These are phyloP conservation scores for Lasioglossum albipes DNA, from an alignment of 1,140 invertebrate species.

Conservation along the genomic window DNA sequence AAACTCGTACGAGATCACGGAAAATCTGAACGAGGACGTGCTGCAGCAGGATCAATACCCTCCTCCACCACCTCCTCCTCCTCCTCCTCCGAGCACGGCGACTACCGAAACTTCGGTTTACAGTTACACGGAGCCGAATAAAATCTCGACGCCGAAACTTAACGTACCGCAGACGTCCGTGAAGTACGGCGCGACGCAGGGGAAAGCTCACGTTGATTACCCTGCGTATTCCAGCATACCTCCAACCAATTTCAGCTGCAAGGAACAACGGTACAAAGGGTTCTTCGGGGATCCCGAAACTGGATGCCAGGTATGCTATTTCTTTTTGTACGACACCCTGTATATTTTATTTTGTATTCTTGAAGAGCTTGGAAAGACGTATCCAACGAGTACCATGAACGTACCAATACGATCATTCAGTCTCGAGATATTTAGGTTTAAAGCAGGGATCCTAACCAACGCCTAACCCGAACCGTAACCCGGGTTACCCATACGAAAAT, in stretches of 20 bases:
- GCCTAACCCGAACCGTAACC: too few species aligned
- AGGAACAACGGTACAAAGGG: conserved; percentile 91
- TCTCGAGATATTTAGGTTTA: too few species aligned
- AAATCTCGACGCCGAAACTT: conserved; percentile 40
- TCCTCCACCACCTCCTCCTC: conserved; percentile 25
- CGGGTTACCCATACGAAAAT: too few species aligned
- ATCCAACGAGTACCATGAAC: too few species aligned
- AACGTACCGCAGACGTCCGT: conserved; percentile 61
- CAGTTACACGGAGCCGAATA: conserved; percentile 46
- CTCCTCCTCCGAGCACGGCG: background rate
- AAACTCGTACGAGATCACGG: conserved; percentile 66
- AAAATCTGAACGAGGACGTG: conserved; percentile 64
- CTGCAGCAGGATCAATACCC: conserved; percentile 62
- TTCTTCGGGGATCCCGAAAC: conserved; percentile 94
- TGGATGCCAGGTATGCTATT: conserved; percentile 86
- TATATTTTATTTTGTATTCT: too few species aligned
- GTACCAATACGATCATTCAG: too few species aligned
- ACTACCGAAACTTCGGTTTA: conserved; percentile 53
- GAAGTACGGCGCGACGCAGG: conserved; percentile 85
- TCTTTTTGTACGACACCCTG: too few species aligned
- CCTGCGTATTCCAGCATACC: conserved; percentile 89
- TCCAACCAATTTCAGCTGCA: conserved; percentile 89
- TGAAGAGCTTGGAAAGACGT: too few species aligned
- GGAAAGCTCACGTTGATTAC: conserved; percentile 90
- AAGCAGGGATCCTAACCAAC: too few species aligned